Percentiles rank a stretch among this genome's conserved stretches.
Conservation (phyloP, 2,888 invertebrate species). For the Hemithea aestivaria region DNA sequence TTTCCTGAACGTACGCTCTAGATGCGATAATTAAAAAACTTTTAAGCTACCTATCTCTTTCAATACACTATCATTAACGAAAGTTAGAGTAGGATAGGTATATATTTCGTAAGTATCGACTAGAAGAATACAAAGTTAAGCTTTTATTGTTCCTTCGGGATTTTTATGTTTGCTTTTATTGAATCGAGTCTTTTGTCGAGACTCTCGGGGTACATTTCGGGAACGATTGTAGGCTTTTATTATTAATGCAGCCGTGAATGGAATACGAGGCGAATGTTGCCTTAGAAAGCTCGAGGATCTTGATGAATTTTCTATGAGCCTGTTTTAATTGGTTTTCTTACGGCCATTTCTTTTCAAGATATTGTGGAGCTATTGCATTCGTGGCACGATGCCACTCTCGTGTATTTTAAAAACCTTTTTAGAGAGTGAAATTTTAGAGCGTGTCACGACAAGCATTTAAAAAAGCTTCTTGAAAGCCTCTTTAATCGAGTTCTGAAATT, state of each 20-base stretch:
- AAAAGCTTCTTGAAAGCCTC: too few species aligned
- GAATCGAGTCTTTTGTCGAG: constrained; percentile 40
- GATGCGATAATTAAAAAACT: constrained; percentile 53
- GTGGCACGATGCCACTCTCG: too few species aligned
- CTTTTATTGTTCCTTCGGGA: constrained; percentile 41
- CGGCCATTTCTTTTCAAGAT: too few species aligned
- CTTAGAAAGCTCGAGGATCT: constrained; percentile 3
- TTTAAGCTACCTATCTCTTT: constrained; percentile 34
- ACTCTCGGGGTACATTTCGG: constrained; percentile 12
- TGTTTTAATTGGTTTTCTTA: not conserved
- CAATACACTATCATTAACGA: constrained; percentile 4
- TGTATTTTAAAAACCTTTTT: too few species aligned
- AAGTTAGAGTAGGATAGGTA: constrained; percentile 4
- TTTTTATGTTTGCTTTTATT: constrained; percentile 42
- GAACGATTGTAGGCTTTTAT: constrained; percentile 12
- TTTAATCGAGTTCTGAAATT: too few species aligned
- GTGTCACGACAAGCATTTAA: not conserved
- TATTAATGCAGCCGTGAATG: constrained; percentile 18
- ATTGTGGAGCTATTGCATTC: too few species aligned
- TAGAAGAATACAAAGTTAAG: constrained; percentile 39
- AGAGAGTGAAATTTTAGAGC: too few species aligned
- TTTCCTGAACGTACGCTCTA: constrained; percentile 21
- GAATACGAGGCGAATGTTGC: constrained; percentile 8
- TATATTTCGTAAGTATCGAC: constrained; percentile 23
- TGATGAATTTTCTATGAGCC: too few species aligned